Evolutionary conservation across 2,888 invertebrate species (phyloP).

Genomic region (Lasius fuliginosus): DNA sequence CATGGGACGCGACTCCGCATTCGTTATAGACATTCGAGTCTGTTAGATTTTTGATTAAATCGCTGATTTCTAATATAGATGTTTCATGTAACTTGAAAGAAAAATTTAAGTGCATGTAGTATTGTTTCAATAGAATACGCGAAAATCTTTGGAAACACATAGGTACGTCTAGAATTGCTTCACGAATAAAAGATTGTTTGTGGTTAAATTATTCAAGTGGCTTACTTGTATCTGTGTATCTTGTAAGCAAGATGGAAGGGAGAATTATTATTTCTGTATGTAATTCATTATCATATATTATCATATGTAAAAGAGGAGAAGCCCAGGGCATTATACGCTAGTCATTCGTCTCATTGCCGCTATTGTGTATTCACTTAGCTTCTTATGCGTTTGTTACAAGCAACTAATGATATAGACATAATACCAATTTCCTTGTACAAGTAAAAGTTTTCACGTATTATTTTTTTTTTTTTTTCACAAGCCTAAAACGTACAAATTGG

Average conservation of each 20-base stretch:
- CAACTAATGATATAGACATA: not conserved
- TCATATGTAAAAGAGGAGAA: constrained; percentile 17
- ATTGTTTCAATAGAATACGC: not conserved
- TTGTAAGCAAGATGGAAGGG: not conserved
- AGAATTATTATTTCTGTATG: constrained; percentile 43
- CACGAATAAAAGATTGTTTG: not conserved
- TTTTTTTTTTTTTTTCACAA: not conserved
- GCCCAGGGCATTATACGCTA: constrained; percentile 23
- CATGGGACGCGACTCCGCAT: too few relatives aligned
- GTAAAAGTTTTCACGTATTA: not conserved
- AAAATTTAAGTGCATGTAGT: constrained; percentile 1
- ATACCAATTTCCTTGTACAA: not conserved
- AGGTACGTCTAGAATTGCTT: constrained; percentile 1
- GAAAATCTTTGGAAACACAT: not conserved
- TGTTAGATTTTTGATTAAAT: too few relatives aligned
- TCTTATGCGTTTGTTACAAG: constrained; percentile 20
- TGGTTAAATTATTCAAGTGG: constrained; percentile 41
- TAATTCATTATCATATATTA: constrained; percentile 55
- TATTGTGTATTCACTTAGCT: constrained; percentile 26
- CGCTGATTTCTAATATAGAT: not conserved
- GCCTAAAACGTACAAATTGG: not conserved
- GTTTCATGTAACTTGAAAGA: not conserved
- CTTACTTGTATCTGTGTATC: not conserved
- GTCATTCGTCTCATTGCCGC: constrained; percentile 49
- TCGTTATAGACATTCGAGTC: too few relatives aligned